Percentiles rank a stretch among this genome's conserved stretches.
phyloP scores from a whole-genome alignment of 2,888 invertebrate genomes.

The Synergus itoensis region DNA sequence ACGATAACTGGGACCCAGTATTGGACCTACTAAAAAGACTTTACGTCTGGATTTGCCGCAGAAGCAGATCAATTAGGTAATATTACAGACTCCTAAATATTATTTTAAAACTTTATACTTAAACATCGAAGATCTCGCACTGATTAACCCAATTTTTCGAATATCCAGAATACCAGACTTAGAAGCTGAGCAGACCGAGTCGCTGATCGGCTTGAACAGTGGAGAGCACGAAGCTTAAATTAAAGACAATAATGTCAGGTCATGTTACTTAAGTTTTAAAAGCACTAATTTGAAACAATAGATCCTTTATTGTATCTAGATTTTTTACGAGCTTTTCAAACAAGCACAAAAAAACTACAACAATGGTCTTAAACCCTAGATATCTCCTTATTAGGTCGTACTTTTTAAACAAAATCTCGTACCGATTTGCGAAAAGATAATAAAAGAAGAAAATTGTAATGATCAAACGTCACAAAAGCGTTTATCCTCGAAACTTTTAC shows the following conservation, averaged over 20 bases:
- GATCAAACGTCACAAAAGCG: background rate
- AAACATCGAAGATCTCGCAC: background rate
- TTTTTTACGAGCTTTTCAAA: slow-evolving; percentile 46
- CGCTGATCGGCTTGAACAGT: slow-evolving; percentile 82
- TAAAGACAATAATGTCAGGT: slow-evolving; percentile 67
- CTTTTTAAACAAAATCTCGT: background rate
- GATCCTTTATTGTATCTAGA: slow-evolving; percentile 38
- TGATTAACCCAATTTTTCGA: slow-evolving; percentile 41
- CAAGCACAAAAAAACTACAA: slow-evolving; percentile 41
- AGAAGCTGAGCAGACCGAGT: slow-evolving; percentile 85
- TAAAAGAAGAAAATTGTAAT: background rate
- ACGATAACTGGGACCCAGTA: slow-evolving; percentile 91
- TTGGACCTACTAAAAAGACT: slow-evolving; percentile 80
- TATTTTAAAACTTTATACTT: background rate
- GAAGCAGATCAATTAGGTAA: slow-evolving; percentile 79
- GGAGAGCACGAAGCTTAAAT: slow-evolving; percentile 81
- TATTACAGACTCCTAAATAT: slow-evolving; percentile 26
- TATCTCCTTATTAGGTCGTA: slow-evolving; percentile 7
- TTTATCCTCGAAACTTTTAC: slow-evolving; percentile 33
- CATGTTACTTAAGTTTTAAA: slow-evolving; percentile 48
- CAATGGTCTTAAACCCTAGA: slow-evolving; percentile 42
- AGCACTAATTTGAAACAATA: slow-evolving; percentile 27
- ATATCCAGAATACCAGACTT: slow-evolving; percentile 81
- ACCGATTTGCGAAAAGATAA: background rate
- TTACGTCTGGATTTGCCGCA: slow-evolving; percentile 78